phyloP scores from a whole-genome alignment of 2,797 vertebrate species.

The Peromyscus attwateri region DNA sequence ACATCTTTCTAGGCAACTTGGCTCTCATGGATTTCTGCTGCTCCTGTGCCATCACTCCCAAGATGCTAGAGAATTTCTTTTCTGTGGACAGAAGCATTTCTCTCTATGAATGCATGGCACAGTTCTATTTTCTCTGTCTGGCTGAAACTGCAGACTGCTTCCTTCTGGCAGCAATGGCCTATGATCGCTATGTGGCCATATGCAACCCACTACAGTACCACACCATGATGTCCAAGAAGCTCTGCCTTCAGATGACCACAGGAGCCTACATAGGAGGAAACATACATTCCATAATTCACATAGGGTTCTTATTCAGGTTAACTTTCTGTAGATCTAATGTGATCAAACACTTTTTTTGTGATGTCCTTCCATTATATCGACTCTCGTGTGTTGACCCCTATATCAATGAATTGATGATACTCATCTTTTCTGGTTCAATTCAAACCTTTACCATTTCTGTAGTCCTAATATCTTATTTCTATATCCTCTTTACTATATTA shows the following conservation, averaged over 20 bases:
- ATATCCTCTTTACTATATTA: conserved; percentile 67
- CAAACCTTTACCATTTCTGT: not conserved
- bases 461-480: conserved; percentile 54
- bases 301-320: conserved; percentile 47
- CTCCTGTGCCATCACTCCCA: conserved; percentile 63
- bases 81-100: conserved; percentile 66
- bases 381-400: conserved; percentile 73
- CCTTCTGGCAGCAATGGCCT: conserved; percentile 76
- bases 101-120: conserved; percentile 60
- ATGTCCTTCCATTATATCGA: conserved; percentile 75
- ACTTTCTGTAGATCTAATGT: conserved; percentile 49
- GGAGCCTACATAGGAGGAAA: conserved; percentile 41
- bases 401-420: conserved; percentile 68
- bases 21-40: conserved; percentile 73
- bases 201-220: conserved; percentile 66
- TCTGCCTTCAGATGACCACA: conserved; percentile 63
- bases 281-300: conserved; percentile 35
- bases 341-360: conserved; percentile 78
- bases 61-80: conserved; percentile 62
- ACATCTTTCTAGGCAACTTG: conserved; percentile 73
- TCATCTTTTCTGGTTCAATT: conserved; percentile 12
- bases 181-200: conserved; percentile 67
- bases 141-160: conserved; percentile 72
- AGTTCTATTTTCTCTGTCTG: conserved; percentile 76
- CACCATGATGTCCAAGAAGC: conserved; percentile 53